Base-by-base conservation (phyloP, 2,888 invertebrate species). In the Dryadula phaetusa region DNA sequence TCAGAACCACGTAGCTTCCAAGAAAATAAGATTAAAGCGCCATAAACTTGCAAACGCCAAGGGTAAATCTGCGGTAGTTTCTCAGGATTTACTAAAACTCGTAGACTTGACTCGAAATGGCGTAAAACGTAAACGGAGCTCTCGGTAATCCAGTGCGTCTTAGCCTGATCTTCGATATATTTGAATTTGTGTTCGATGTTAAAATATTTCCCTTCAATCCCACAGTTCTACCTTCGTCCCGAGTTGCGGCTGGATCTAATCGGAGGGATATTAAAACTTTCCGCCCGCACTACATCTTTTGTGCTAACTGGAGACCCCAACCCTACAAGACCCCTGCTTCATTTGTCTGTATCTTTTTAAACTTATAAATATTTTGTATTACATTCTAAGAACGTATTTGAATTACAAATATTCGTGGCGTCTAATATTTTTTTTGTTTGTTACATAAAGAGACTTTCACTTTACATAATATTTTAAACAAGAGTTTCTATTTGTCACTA, bases 181-280 rank as follows among this genome's bases (percentile, higher is more conserved):
- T 85, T 83, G 83, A 81, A 88, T 88, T 85, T 80, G 81, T 80
- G 85, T 85, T 87, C 84, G 85, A 85, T 83, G 81, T 77, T 77
- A 77, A 84, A 85, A 80, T 80, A 82, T 84, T 84, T 84, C 81
- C 82, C 82, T 84, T 82, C 81, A 82, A 81, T 83, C 79, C 79
- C 71, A 75, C 76, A 77, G 72, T 72, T 71, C 77, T 82, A 81
- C 82, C 82, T 82, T 81, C 83, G 80, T 83, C 82, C 82, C 79
- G 76, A 81, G 79, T 81, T 87, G 84, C 77, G 85, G 87, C 85
- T 85, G 85, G 84, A 90, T 89, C 90, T 87, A 88, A 90, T 90
- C 88, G 86, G 83, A 84, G 85, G 87, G 90, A 91, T 92, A 92
- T 93, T 92, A 92, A 91, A 93, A 92, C 86, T 90, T 92, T 90